Evolutionary conservation across 2,888 invertebrate genomes (phyloP).

Genomic region (Acanthoscelides obtectus): DNA sequence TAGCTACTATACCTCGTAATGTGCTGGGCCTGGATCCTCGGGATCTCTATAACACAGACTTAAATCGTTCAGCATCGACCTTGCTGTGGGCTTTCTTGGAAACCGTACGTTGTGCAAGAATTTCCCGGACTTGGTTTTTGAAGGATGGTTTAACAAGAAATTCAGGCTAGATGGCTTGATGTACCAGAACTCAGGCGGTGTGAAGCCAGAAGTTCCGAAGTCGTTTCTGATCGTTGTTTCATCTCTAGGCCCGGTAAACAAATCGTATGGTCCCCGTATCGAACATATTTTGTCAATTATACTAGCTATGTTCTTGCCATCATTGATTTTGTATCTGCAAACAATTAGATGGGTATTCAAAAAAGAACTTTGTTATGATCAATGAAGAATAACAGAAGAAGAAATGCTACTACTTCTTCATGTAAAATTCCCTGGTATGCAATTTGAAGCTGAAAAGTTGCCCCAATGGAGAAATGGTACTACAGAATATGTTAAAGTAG

Average conservation of each 20-base stretch:
- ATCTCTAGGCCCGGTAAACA: conserved; percentile 51
- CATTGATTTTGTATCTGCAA: conserved; percentile 4
- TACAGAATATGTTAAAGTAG: no score
- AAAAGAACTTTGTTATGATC: not conserved
- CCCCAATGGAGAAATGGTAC: no score
- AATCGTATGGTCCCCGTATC: conserved; percentile 41
- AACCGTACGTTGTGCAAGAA: conserved; percentile 39
- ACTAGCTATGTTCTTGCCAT: conserved; percentile 10
- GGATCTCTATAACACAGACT: conserved; percentile 50
- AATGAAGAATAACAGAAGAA: not conserved
- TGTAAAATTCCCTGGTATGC: no score
- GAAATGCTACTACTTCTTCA: no score
- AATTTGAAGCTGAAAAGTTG: no score
- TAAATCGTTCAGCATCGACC: conserved; percentile 50
- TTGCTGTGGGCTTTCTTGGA: conserved; percentile 43
- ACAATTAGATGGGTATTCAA: not conserved
- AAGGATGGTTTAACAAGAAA: conserved; percentile 32
- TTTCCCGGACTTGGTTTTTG: conserved; percentile 33
- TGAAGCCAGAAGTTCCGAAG: conserved; percentile 40
- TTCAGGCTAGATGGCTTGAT: conserved; percentile 35
- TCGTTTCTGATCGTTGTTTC: conserved; percentile 52
- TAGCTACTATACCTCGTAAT: conserved; percentile 35
- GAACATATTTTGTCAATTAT: conserved; percentile 31
- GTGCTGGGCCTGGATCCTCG: conserved; percentile 52
- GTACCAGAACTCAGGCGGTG: conserved; percentile 35